Evolutionary conservation across 2,797 vertebrate genomes (phyloP).

Genomic region (Macropodus opercularis): DNA sequence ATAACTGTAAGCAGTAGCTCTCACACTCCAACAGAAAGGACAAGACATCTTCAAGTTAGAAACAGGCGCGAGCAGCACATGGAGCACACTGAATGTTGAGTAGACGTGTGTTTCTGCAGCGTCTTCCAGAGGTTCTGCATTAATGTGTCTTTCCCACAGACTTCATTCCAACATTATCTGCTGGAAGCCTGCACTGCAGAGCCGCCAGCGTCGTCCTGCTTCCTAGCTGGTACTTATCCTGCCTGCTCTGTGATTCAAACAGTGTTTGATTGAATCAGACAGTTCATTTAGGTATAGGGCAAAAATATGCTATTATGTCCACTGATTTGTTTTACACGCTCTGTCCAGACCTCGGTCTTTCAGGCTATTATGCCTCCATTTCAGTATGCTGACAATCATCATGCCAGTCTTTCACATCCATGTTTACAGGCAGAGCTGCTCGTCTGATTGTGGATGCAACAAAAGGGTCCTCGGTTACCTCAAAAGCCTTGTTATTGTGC

Average conservation of each 20-base stretch:
- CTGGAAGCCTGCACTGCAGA: too few species aligned
- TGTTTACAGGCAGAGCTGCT: conserved; percentile 35
- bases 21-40: too few species aligned
- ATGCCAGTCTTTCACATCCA: conserved; percentile 37
- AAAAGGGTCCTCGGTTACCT: conserved; percentile 48
- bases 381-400: conserved; percentile 42
- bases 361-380: conserved; percentile 34
- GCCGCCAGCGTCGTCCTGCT: too few species aligned
- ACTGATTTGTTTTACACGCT: conserved; percentile 19
- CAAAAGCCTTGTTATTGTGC: conserved; percentile 64
- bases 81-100: too few species aligned
- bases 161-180: neutral
- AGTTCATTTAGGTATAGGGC: neutral
- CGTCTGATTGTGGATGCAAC: conserved; percentile 39
- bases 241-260: too few species aligned
- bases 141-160: too few species aligned
- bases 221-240: too few species aligned
- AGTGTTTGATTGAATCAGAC: neutral
- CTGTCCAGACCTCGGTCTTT: conserved; percentile 27
- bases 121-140: too few species aligned
- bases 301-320: conserved; percentile 1
- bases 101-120: too few species aligned
- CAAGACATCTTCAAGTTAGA: too few species aligned
- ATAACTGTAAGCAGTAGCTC: too few species aligned
- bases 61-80: too few species aligned